phyloP scores from a whole-genome alignment of 2,113 vertebrate genomes.

The Cheirogaleus medius region DNA sequence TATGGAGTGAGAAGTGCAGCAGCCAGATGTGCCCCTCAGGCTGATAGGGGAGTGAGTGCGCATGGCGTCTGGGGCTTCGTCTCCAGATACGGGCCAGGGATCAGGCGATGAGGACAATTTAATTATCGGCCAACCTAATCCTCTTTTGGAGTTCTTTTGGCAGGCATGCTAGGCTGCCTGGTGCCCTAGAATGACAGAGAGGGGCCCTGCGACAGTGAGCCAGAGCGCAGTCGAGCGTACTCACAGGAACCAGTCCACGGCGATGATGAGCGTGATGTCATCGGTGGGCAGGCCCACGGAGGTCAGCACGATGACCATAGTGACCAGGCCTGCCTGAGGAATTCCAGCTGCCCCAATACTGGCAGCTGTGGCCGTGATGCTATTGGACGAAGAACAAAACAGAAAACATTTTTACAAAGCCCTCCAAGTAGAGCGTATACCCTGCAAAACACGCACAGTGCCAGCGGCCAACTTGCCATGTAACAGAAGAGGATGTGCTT shows the following conservation, averaged over 20 bases:
- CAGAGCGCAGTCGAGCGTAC: slow-evolving; percentile 68
- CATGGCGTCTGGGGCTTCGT: neutral
- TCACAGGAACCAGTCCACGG: slow-evolving; percentile 99
- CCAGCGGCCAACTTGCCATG: neutral
- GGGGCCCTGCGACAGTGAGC: fast-evolving
- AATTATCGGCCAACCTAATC: neutral
- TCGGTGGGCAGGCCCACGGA: slow-evolving; percentile 98
- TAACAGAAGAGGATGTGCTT: neutral
- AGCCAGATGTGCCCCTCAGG: neutral
- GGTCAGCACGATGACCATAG: slow-evolving; percentile 98
- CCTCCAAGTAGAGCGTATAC: neutral
- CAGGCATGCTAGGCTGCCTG: neutral
- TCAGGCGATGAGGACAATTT: neutral
- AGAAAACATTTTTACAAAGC: slow-evolving; percentile 27
- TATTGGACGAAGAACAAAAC: slow-evolving; percentile 75
- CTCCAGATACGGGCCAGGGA: neutral
- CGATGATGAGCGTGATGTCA: slow-evolving; percentile 97
- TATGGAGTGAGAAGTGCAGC: slow-evolving; percentile 48
- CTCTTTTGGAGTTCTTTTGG: neutral
- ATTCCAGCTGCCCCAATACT: slow-evolving; percentile 98
- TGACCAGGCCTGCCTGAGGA: slow-evolving; percentile 97
- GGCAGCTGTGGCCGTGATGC: slow-evolving; percentile 97
- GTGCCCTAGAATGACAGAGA: neutral
- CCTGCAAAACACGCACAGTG: neutral
- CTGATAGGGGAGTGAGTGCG: neutral